Conservation (phyloP, 2,888 invertebrate genomes). For the Zaprionus lineosus region DNA sequence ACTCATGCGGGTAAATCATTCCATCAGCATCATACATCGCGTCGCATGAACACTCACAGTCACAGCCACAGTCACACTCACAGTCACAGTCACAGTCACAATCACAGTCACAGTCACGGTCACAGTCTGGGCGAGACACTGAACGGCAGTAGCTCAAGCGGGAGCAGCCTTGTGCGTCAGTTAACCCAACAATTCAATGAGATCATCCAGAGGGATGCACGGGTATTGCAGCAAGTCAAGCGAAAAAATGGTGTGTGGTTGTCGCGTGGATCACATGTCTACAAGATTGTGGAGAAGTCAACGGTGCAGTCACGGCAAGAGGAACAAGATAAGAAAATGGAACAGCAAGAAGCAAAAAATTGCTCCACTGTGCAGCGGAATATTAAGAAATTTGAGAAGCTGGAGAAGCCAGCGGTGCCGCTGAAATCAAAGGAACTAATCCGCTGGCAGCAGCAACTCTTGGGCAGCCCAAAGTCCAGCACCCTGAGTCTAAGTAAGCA, state of each 20-base stretch:
- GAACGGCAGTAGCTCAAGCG: constrained; percentile 3
- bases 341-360: too few species aligned
- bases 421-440: constrained; percentile 77
- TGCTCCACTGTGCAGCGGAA: constrained; percentile 78
- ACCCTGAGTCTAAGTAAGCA: constrained; percentile 35
- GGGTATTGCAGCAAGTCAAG: constrained; percentile 84
- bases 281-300: constrained; percentile 81
- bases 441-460: constrained; percentile 73
- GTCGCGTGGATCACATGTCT: constrained; percentile 81
- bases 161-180: constrained; percentile 86
- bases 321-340: not conserved
- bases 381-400: constrained; percentile 77
- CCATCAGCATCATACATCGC: constrained; percentile 69
- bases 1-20: constrained; percentile 79
- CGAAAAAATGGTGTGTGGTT: constrained; percentile 84
- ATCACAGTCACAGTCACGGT: constrained; percentile 5
- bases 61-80: constrained; percentile 13
- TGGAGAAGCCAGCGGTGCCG: constrained; percentile 80
- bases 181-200: constrained; percentile 88
- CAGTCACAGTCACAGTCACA: constrained; percentile 3
- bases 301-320: not conserved
- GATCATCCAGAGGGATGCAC: constrained; percentile 83
- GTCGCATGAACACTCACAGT: constrained; percentile 53
- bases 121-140: constrained; percentile 16
- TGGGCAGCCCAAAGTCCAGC: constrained; percentile 33